phyloP scores from a whole-genome alignment of 2,888 invertebrate genomes.

The Carabus problematicus region DNA sequence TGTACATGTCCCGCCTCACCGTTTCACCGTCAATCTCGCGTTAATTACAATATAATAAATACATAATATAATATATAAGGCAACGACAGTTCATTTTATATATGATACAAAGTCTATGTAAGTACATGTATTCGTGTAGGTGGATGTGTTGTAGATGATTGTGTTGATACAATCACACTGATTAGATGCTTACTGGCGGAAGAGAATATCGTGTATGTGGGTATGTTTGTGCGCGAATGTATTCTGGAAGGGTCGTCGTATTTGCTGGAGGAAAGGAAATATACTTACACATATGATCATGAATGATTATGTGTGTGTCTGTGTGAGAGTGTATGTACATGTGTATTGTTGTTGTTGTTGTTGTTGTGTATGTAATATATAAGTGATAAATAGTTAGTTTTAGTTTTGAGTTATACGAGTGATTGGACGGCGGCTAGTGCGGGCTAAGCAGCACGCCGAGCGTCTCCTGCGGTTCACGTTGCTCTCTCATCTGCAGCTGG shows the following conservation, averaged over 20 bases:
- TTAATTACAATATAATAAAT: slow-evolving; percentile 23
- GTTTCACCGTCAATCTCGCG: slow-evolving; percentile 7
- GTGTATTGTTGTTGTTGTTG: slow-evolving; percentile 4
- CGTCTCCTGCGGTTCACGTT: slow-evolving; percentile 34
- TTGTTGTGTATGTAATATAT: slow-evolving; percentile 8
- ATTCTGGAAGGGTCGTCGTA: too few species aligned
- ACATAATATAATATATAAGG: slow-evolving; percentile 26
- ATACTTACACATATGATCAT: background rate
- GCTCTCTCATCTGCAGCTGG: slow-evolving; percentile 31
- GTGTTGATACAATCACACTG: background rate
- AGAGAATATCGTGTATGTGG: slow-evolving; percentile 1
- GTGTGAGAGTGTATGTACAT: slow-evolving; percentile 1
- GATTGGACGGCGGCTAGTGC: background rate
- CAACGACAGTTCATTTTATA: slow-evolving; percentile 37
- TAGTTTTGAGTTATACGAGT: background rate
- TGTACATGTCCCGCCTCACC: slow-evolving; percentile 8
- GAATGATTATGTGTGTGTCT: background rate
- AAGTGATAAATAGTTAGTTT: background rate
- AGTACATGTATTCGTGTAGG: slow-evolving; percentile 5
- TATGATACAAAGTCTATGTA: slow-evolving; percentile 9
- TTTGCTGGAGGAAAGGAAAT: too few species aligned
- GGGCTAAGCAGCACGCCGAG: slow-evolving; percentile 14
- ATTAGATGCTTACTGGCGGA: background rate
- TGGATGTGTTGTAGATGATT: background rate
- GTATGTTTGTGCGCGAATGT: background rate